Conservation (phyloP, 2,113 vertebrate species). For the Semnornis frantzii region DNA sequence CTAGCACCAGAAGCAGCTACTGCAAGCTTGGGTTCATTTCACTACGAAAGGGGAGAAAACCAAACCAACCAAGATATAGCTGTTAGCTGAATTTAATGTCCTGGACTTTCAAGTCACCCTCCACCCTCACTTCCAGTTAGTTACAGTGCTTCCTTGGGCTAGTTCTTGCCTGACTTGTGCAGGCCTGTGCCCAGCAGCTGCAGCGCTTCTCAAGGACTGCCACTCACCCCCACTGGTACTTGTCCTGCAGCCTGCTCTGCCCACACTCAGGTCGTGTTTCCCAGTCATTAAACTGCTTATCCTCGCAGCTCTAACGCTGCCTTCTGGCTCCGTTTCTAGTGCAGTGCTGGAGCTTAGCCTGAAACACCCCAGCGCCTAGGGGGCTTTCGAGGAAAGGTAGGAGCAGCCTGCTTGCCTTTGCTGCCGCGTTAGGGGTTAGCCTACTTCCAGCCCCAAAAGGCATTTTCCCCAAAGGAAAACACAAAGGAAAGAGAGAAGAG, state of each 20-base stretch:
- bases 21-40: conserved; percentile 45
- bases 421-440: background rate
- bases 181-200: too few species aligned
- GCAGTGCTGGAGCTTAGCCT: background rate
- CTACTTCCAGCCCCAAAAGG: too few species aligned
- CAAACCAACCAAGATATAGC: conserved; percentile 6
- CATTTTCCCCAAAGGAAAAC: background rate
- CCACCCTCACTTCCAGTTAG: background rate
- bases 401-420: background rate
- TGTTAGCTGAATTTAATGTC: conserved; percentile 48
- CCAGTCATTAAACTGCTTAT: background rate
- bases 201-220: accelerated
- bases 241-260: background rate
- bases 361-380: background rate
- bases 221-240: accelerated
- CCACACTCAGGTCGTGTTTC: background rate
- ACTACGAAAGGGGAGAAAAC: background rate
- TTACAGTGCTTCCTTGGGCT: background rate
- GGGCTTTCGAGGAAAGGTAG: background rate
- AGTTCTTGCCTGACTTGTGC: background rate
- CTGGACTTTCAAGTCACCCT: conserved; percentile 66
- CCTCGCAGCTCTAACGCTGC: accelerated
- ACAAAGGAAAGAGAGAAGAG: accelerated
- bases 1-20: background rate
- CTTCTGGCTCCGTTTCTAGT: background rate